Evolutionary conservation across 2,797 vertebrate species (phyloP), one percentile per base, ranked within the genome.

Genomic region (Syndactyla subalaris): DNA sequence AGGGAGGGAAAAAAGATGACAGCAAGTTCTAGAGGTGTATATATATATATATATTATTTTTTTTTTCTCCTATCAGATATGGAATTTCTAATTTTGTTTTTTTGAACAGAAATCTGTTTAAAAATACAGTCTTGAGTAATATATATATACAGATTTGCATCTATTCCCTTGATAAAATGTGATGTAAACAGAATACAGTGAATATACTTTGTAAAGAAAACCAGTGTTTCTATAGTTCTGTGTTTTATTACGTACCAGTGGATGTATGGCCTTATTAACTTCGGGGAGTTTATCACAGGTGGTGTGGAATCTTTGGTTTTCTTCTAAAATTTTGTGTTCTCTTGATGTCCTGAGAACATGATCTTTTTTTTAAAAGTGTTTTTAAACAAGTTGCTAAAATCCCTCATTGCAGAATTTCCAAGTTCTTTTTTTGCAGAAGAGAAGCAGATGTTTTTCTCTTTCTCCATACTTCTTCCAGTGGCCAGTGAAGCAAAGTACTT

Each of bases 331-430:
- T 70, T 26, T 10, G 0, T 34, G 54, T 39, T 27, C 20, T 66
- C n/a, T 19, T 38, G 14, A n/a, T 0, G 0, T 29, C 14, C 11
- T 26, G 10, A 72, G 13, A 45, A 54, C 12, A 6, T 43, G 14
- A 34, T 16, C 5, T 21, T 43, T 67, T 24, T 0, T 45, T 45
- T 45, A 22, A n/a, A n/a, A 41, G 6, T 29, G 3, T 1, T 83
- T 66, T 45, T 12, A 24, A 62, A 22, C 3, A 48, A 24, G 7
- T 23, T 90, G 39, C 65, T 77, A 63, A 81, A 83, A 72, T 62
- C 59, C 29, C 46, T 79, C 24, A 10, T 32, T 92, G 52, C 34
- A 91, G 81, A 41, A 76, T 74, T 70, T 78, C 29, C 36, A 30
- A 43, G 34, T 16, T 41, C 2, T 22, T 22, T 19, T 36, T 43